These are phyloP conservation scores for Chymomyza caudatula DNA, from an alignment of 2,888 invertebrate species.

Conservation along the genomic window DNA sequence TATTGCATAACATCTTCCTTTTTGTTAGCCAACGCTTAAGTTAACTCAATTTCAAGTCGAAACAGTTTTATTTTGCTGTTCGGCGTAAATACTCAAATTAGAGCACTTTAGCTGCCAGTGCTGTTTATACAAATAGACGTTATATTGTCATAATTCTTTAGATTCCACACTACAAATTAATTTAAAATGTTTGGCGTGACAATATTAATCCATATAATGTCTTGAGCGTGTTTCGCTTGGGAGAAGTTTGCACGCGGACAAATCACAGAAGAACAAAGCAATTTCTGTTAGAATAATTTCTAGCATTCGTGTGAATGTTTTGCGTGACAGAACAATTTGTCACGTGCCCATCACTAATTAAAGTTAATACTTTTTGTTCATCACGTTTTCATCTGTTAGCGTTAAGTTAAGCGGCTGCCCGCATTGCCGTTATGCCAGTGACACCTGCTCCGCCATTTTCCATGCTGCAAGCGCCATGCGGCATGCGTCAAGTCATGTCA, in stretches of 20 bases:
- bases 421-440: neutral
- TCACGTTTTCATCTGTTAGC: neutral
- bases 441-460: neutral
- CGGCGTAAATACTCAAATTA: no score
- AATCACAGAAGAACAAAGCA: neutral
- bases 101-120: no score
- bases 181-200: neutral
- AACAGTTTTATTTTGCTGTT: no score
- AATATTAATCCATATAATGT: neutral
- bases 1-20: no score
- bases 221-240: neutral
- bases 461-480: neutral
- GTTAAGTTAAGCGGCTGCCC: neutral
- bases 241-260: neutral
- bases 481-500: slow-evolving; percentile 22
- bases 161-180: neutral
- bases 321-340: neutral
- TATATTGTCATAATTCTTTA: no score
- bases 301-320: neutral
- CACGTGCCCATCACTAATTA: neutral
- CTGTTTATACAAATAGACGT: no score
- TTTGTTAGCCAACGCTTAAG: no score
- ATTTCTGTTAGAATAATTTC: neutral
- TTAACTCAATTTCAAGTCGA: no score
- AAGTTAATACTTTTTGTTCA: neutral